phyloP scores from a whole-genome alignment of 2,113 vertebrate genomes.

The Trematomus loennbergii region DNA sequence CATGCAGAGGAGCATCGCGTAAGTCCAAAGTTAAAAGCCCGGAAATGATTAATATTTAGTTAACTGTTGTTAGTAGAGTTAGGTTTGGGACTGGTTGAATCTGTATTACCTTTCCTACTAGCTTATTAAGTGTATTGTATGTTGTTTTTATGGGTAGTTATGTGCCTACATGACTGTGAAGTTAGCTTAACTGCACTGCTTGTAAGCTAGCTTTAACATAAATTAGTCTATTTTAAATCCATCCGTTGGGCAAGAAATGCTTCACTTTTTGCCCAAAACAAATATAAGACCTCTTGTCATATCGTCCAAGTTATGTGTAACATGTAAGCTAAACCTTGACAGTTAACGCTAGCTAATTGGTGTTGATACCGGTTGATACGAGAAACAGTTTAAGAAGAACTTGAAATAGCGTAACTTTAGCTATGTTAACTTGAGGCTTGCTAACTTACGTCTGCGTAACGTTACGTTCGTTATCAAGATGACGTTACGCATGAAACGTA shows the following conservation, averaged over 20 bases:
- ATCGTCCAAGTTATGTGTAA: background rate
- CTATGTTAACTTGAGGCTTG: too few relatives aligned
- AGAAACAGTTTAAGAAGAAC: background rate
- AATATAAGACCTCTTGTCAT: background rate
- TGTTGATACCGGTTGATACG: background rate
- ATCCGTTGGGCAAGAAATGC: background rate
- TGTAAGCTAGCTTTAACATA: constrained; percentile 8
- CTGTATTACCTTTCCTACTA: background rate
- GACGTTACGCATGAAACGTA: background rate
- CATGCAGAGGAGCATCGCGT: constrained; percentile 87
- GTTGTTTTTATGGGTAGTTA: background rate
- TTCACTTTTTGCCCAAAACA: background rate
- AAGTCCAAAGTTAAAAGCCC: constrained; percentile 39
- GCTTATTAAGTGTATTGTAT: background rate
- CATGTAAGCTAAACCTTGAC: background rate
- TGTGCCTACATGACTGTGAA: accelerated
- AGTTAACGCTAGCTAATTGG: background rate
- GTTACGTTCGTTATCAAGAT: too few relatives aligned
- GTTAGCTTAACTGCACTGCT: background rate
- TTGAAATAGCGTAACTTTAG: too few relatives aligned
- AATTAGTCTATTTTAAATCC: background rate
- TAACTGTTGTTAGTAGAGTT: background rate
- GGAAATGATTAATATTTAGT: background rate
- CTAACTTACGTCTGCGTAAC: too few relatives aligned
- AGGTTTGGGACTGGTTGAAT: background rate